Conservation (phyloP, 1,140 invertebrate species). For the Aphelenchoides fujianensis region DNA sequence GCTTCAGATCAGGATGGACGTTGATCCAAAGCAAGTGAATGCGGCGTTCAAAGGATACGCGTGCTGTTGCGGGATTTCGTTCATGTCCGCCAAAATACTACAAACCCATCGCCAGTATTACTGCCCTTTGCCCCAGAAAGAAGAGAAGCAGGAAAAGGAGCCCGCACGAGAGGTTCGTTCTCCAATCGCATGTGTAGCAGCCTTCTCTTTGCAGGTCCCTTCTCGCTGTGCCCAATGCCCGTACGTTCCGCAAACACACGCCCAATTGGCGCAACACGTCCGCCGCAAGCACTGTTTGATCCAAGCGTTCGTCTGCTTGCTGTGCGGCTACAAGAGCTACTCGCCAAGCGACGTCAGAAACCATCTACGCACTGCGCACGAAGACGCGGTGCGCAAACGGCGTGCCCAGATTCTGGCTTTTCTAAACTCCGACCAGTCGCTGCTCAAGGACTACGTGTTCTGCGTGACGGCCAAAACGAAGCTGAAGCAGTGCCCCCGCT, state of each 20-base stretch:
- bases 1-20: no score
- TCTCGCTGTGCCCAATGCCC: not conserved
- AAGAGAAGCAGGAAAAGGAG: not conserved
- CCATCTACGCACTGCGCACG: constrained; percentile 16
- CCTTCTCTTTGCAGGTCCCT: not conserved
- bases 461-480: constrained; percentile 1
- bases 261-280: constrained; percentile 1
- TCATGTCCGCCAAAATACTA: not conserved
- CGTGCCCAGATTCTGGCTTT: no score
- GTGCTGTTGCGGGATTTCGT: not conserved
- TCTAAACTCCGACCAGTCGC: no score
- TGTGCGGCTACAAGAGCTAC: constrained; percentile 29
- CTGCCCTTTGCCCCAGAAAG: not conserved
- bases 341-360: constrained; percentile 29
- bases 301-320: constrained; percentile 15
- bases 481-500: not conserved
- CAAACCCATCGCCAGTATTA: not conserved
- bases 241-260: constrained; percentile 8
- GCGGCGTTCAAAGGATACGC: not conserved
- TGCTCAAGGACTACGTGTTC: constrained; percentile 17
- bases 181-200: not conserved
- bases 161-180: not conserved
- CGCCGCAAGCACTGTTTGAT: constrained; percentile 18
- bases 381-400: not conserved
- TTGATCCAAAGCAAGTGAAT: no score